Base-by-base conservation (phyloP, 1,140 invertebrate genomes). In the Portunus trituberculatus region DNA sequence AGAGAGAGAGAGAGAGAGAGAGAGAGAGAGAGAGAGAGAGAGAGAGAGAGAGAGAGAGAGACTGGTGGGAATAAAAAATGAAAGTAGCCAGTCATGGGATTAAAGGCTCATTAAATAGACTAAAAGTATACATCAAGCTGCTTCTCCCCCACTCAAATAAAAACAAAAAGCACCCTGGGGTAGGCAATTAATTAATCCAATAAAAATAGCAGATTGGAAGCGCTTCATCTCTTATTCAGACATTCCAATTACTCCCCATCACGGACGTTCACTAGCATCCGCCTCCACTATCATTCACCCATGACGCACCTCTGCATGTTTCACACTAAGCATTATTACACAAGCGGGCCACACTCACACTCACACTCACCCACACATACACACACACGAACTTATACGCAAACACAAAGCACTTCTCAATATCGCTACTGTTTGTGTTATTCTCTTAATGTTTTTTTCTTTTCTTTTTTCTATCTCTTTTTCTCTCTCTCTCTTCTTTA, bases 161-260 rank as follows among this genome's bases (percentile, higher is more conserved):
- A 76, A 76, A 76, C 20, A 76, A 76, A 76, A n/a, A 76, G 12
- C 6, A 25, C 20, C 67, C n/a, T 76, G 67, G 67, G 25, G 67
- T n/a, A 76, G 16, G 67, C 67, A 76, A n/a, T n/a, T 76, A n/a
- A 76, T 76, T 76, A 76, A 76, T 76, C 20, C 67, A 76, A n/a
- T 76, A 76, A 76, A 76, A 76, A 76, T n/a, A 76, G 67, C 25
- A 25, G 67, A 76, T 76, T n/a, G 20, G 67, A 76, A 76, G 25
- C 12, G 67, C 67, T 76, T 76, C 67, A 76, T 76, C 67, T 76
- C 67, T 76, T 76, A 76, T 76, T n/a, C 67, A 76, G 67, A 76
- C 25, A 76, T n/a, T 76, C 20, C 67, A 76, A 76, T 76, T 76
- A 76, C 67, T 76, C 67, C 67, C 67, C 67, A 76, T 76, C 67